Percentiles rank a stretch among this genome's conserved stretches.
Evolutionary conservation across 2,113 vertebrate species (phyloP).

Genomic region (Gallinago jamesoni): DNA sequence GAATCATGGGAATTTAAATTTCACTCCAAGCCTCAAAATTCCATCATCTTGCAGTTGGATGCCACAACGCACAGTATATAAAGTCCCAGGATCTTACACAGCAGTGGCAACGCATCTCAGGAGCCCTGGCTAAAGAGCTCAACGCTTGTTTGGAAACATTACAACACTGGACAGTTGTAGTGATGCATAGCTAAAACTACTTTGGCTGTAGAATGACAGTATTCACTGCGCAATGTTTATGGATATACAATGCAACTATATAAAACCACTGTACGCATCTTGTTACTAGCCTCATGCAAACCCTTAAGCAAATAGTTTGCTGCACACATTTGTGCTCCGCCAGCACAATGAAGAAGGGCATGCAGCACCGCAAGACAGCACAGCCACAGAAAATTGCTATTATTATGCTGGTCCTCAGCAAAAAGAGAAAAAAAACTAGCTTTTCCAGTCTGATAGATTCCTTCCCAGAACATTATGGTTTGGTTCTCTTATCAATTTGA

Average conservation of each 20-base stretch:
- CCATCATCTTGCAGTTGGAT: conserved; percentile 1
- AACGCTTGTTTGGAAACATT: neutral
- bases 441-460: neutral
- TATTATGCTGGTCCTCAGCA: neutral
- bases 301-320: neutral
- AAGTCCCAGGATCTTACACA: neutral
- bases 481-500: conserved; percentile 18
- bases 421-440: neutral
- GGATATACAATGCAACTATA: neutral
- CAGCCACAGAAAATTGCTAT: neutral
- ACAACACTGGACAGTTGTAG: neutral
- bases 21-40: conserved; percentile 39
- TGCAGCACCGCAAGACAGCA: neutral
- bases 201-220: neutral
- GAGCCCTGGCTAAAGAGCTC: neutral
- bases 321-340: neutral
- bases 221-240: neutral
- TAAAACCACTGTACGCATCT: neutral
- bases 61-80: neutral
- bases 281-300: neutral
- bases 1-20: conserved; percentile 30
- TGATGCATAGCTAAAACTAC: neutral
- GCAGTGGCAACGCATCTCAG: neutral
- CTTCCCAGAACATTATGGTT: conserved; percentile 38
- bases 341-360: neutral